These are phyloP conservation scores for Todiramphus chloris DNA, from an alignment of 2,113 vertebrate species.

Conservation along the genomic window DNA sequence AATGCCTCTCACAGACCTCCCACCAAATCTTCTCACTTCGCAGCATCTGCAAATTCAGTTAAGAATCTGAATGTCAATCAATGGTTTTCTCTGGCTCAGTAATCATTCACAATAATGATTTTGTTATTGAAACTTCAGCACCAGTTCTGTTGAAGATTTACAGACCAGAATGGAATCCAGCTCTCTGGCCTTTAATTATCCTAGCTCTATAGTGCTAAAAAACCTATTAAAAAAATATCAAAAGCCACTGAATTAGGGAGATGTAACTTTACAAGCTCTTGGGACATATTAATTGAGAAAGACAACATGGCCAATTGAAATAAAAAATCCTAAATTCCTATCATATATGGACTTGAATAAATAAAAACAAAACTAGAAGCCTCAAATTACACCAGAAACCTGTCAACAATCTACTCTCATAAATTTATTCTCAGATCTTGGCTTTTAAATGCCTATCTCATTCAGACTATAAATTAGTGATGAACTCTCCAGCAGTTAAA, in stretches of 20 bases:
- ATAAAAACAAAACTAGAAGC: background rate
- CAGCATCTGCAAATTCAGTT: constrained; percentile 62
- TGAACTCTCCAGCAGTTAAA: constrained; percentile 11
- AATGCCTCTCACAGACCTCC: constrained; percentile 36
- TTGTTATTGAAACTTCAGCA: constrained; percentile 59
- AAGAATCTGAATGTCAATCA: constrained; percentile 63
- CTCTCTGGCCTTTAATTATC: constrained; percentile 53
- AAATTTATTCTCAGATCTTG: background rate
- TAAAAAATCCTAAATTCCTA: background rate
- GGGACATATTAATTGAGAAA: background rate
- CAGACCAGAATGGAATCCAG: constrained; percentile 54
- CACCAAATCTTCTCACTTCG: constrained; percentile 44
- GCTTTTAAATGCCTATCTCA: background rate
- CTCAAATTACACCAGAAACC: background rate
- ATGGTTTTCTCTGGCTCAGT: constrained; percentile 66
- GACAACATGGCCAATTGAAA: background rate
- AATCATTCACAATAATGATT: constrained; percentile 67
- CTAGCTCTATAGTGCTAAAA: background rate
- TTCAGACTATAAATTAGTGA: background rate
- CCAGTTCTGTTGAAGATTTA: constrained; percentile 55
- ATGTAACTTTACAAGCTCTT: constrained; percentile 4
- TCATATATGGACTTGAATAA: background rate
- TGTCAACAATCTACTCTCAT: background rate
- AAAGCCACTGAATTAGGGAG: background rate
- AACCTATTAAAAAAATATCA: background rate